These are phyloP conservation scores for Bufo gargarizans DNA, from an alignment of 2,113 vertebrate genomes.

Conservation along the genomic window DNA sequence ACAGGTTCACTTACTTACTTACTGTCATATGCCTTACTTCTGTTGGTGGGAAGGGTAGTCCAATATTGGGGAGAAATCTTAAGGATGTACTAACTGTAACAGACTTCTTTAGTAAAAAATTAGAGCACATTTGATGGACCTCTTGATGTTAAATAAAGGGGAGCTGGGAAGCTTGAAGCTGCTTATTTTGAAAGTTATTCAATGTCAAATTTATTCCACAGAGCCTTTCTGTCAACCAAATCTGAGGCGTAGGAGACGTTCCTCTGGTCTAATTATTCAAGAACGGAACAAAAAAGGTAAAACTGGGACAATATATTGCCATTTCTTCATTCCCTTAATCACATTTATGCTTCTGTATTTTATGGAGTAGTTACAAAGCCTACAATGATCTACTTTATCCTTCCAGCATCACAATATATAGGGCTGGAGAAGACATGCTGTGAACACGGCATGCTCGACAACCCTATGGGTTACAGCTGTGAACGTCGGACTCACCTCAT, in stretches of 20 bases:
- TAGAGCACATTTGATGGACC: too few relatives aligned
- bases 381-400: not conserved
- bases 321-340: too few relatives aligned
- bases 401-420: conserved; percentile 73
- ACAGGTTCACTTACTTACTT: too few relatives aligned
- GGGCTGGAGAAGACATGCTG: conserved; percentile 77
- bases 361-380: too few relatives aligned
- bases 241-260: not conserved
- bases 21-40: too few relatives aligned
- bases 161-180: not conserved
- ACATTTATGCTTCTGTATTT: too few relatives aligned
- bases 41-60: too few relatives aligned
- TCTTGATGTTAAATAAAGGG: not conserved
- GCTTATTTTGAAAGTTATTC: not conserved
- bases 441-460: conserved; percentile 80
- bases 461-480: conserved; percentile 83
- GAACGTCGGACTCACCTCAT: conserved; percentile 74
- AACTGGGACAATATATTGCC: not conserved
- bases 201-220: conserved; percentile 49
- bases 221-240: conserved; percentile 36
- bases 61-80: too few relatives aligned
- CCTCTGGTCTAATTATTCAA: not conserved
- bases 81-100: too few relatives aligned
- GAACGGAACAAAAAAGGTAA: not conserved
- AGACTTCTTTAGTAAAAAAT: too few relatives aligned